Percentiles rank a stretch among this genome's conserved stretches.
Evolutionary conservation across 2,888 invertebrate species (phyloP).

Genomic region (Encarsia formosa): DNA sequence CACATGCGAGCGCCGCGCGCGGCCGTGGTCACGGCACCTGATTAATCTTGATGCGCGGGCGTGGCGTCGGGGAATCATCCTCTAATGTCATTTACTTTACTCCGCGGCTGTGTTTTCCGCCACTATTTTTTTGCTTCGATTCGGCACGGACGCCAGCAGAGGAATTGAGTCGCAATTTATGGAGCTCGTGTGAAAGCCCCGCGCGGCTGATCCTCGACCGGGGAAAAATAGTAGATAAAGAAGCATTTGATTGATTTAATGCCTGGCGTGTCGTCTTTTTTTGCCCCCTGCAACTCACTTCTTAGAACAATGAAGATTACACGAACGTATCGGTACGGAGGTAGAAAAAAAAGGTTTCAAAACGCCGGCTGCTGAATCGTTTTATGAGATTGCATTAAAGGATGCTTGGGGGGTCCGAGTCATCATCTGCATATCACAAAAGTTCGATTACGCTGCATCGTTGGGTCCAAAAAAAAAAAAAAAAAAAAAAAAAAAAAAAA

Average conservation of each 20-base stretch:
- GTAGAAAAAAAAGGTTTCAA: neutral
- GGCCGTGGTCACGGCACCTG: conserved; percentile 34
- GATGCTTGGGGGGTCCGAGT: neutral
- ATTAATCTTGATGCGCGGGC: conserved; percentile 36
- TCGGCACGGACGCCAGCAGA: conserved; percentile 7
- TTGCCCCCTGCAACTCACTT: too few species aligned
- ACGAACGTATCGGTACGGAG: neutral
- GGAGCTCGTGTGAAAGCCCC: too few species aligned
- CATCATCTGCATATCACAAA: conserved; percentile 16
- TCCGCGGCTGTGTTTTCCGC: conserved; percentile 13
- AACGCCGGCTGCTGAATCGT: conserved; percentile 4
- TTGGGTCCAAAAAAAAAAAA: neutral
- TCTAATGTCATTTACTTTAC: conserved; percentile 19
- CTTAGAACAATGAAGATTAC: conserved; percentile 13
- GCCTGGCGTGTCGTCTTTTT: too few species aligned
- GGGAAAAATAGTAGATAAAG: neutral
- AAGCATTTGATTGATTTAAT: conserved; percentile 22
- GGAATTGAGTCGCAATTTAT: conserved; percentile 24
- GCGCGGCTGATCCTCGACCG: neutral
- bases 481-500: conserved; percentile 4
- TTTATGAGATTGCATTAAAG: too few species aligned
- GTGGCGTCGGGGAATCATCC: conserved; percentile 22
- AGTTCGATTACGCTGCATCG: conserved; percentile 6
- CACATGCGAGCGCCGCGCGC: conserved; percentile 13
- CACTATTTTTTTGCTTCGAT: conserved; percentile 18